Base-by-base conservation (phyloP, 1,140 invertebrate species). In the Plectrocnemia conspersa region DNA sequence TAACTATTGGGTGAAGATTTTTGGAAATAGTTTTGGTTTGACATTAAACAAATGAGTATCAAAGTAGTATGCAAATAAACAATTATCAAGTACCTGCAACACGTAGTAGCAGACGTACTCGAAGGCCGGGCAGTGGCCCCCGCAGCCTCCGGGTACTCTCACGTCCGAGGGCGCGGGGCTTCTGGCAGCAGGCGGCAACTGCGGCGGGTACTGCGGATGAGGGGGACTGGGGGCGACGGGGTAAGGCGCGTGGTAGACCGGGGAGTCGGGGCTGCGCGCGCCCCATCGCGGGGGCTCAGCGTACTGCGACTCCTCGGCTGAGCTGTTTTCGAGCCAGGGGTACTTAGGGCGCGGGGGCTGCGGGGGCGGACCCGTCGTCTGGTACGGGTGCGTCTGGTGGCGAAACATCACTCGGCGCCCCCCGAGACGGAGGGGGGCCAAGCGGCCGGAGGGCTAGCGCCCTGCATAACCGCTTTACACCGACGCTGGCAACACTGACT, bases 21-120 rank as follows among this genome's bases (percentile, higher is more conserved):
- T 29, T 29, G 27, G 6, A 29, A 29, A n/a, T 29, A 29, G n/a
- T 7, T 29, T n/a, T 29, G n/a, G n/a, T n/a, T n/a, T n/a, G n/a
- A n/a, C n/a, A n/a, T n/a, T n/a, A n/a, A n/a, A 29, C 27, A 7
- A 29, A 7, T 29, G 6, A 29, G 27, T n/a, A 7, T 29, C 6
- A 29, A 7, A 29, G n/a, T 29, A 29, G 27, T 29, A 6, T 29
- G 3, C 9, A 7, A 42, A 7, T 19, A 6, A 42, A 19, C 18
- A 42, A 15, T 38, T 6, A 42, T 21, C 7, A 22, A 7, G 10
- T 60, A 81, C 80, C 71, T 81, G 78, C 63, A 82, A 69, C 62
- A 81, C 79, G 65, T 81, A 82, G 68, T 81, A 81, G 68, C 79
- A 82, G 57, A 81, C 76, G 73, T 80, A 81, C 73, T 82, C 79